Percentiles rank a stretch among this genome's conserved stretches.
These are phyloP conservation scores for Smittia sp. DNA, from an alignment of 2,888 invertebrate species.

Conservation along the genomic window DNA sequence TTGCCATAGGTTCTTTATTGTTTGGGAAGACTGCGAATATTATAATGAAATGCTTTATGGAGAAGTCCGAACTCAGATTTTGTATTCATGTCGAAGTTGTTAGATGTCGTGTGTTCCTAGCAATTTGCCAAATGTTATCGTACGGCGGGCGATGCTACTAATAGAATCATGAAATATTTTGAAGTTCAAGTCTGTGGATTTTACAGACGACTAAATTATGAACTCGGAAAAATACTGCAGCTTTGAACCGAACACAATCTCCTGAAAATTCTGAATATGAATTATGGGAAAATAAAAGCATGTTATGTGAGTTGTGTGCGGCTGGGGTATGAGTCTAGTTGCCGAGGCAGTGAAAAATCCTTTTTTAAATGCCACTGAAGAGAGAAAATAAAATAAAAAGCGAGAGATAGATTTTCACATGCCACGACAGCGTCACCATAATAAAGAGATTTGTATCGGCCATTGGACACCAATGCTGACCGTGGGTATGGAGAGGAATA, in stretches of 20 bases:
- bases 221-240: neutral
- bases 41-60: no score
- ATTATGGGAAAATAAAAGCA: conserved; percentile 16
- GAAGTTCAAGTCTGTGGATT: neutral
- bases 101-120: no score
- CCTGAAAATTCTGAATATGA: neutral
- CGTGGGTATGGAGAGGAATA: neutral
- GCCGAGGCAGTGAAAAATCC: neutral
- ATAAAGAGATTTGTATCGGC: conserved; percentile 1
- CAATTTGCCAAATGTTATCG: no score
- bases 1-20: neutral
- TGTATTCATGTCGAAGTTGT: no score
- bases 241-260: neutral
- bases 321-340: neutral
- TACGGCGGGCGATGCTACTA: neutral
- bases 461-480: neutral
- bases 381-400: neutral
- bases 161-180: neutral
- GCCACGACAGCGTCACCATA: neutral
- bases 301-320: neutral
- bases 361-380: neutral
- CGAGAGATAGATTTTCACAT: neutral
- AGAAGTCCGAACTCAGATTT: no score
- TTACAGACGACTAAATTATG: conserved; percentile 6
- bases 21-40: neutral